Percentiles rank a stretch among this genome's conserved stretches.
These are phyloP conservation scores for Chrysolophus pictus DNA, from an alignment of 2,797 vertebrate genomes.

Conservation along the genomic window DNA sequence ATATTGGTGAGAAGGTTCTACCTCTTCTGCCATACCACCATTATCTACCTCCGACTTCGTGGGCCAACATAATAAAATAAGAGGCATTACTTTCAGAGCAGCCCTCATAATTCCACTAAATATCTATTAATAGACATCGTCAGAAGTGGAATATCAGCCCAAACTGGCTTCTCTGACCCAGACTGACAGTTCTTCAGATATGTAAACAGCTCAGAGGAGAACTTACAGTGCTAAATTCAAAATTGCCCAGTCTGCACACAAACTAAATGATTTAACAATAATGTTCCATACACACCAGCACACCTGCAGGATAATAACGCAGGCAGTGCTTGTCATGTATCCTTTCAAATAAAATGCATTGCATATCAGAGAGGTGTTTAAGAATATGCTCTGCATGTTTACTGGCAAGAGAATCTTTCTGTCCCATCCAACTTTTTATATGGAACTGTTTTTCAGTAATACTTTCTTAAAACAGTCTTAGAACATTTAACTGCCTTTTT, in stretches of 20 bases:
- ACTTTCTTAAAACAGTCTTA: not conserved
- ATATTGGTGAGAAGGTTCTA: too few relatives aligned
- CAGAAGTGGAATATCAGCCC: not conserved
- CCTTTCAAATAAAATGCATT: not conserved
- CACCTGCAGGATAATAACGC: not conserved
- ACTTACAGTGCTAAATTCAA: not conserved
- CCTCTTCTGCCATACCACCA: not conserved
- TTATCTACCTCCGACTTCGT: not conserved
- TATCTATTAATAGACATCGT: not conserved
- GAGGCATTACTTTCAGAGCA: not conserved
- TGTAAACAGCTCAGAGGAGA: not conserved
- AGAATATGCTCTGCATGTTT: slow-evolving; percentile 12
- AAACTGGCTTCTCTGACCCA: not conserved
- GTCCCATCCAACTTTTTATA: not conserved
- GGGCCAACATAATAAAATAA: not conserved
- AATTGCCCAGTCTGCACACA: not conserved
- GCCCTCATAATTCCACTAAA: not conserved
- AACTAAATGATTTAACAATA: not conserved
- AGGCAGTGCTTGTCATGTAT: not conserved
- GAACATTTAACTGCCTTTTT: slow-evolving; percentile 5
- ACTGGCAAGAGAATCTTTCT: not conserved
- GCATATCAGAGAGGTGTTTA: not conserved
- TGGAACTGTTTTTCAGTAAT: not conserved
- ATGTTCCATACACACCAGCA: not conserved
- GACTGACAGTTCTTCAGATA: not conserved